phyloP scores from a whole-genome alignment of 64 coral and sea anemone genomes.

The Montipora capricornis region DNA sequence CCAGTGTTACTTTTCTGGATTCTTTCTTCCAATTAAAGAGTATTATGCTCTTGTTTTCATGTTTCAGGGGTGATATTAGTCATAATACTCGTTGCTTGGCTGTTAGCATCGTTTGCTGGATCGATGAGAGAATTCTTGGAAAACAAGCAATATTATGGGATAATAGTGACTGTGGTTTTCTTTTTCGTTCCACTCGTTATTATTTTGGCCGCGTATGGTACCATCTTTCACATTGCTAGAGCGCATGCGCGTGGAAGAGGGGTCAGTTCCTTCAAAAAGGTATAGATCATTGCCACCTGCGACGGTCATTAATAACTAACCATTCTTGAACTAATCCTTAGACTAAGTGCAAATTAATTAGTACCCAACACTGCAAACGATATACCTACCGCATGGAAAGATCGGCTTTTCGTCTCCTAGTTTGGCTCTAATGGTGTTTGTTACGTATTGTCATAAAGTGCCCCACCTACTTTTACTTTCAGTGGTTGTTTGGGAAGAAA shows the following conservation, averaged over 20 bases:
- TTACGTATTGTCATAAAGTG: too few species aligned
- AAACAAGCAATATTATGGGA: constrained; percentile 31
- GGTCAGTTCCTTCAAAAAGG: constrained; percentile 77
- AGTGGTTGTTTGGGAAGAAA: too few species aligned
- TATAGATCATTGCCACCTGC: background rate
- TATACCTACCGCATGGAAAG: too few species aligned
- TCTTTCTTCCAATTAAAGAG: background rate
- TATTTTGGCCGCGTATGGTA: constrained; percentile 65
- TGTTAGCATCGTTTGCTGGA: constrained; percentile 64
- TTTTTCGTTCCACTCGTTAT: constrained; percentile 71
- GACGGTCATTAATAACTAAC: too few species aligned
- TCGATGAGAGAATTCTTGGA: constrained; percentile 10
- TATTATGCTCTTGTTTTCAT: background rate
- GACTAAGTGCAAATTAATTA: too few species aligned
- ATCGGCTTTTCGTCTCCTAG: too few species aligned
- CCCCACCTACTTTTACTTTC: too few species aligned
- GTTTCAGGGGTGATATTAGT: constrained; percentile 43
- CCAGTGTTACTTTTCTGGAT: too few species aligned
- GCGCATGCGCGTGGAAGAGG: constrained; percentile 84
- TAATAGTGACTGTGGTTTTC: constrained; percentile 56
- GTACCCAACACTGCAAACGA: too few species aligned
- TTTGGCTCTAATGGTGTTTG: too few species aligned
- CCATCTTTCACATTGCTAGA: constrained; percentile 78
- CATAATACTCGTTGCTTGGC: constrained; percentile 59
- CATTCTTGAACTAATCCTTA: too few species aligned